These are phyloP conservation scores for Tineola bisselliella DNA, from an alignment of 2,888 invertebrate species.

Conservation along the genomic window DNA sequence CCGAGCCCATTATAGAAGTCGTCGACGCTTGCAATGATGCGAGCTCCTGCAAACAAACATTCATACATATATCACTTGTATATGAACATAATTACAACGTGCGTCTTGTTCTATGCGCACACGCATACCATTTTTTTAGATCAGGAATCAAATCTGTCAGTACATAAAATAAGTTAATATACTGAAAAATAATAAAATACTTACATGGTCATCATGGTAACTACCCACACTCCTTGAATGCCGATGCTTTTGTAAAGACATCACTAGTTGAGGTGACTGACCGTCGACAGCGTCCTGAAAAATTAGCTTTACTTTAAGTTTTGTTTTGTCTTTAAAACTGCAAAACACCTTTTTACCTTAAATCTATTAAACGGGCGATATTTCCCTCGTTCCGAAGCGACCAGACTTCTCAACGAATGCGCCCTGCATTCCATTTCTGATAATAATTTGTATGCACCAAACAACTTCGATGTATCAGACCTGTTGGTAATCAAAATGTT, in stretches of 20 bases:
- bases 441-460: constrained; percentile 43
- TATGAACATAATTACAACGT: no score
- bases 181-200: not conserved
- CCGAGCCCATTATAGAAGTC: constrained; percentile 59
- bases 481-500: no score
- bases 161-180: no score
- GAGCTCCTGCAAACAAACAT: constrained; percentile 34
- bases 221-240: constrained; percentile 59
- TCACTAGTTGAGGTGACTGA: constrained; percentile 41
- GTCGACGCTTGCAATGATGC: constrained; percentile 45
- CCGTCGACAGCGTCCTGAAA: constrained; percentile 52
- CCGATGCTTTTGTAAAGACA: constrained; percentile 38
- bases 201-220: constrained; percentile 27
- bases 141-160: no score
- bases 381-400: constrained; percentile 46
- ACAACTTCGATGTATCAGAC: constrained; percentile 45
- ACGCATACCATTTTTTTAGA: not conserved
- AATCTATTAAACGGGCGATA: constrained; percentile 57
- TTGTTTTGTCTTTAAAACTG: no score
- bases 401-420: constrained; percentile 49
- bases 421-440: constrained; percentile 43
- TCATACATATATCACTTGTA: no score
- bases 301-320: no score
- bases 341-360: no score
- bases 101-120: no score